Evolutionary conservation across 2,888 invertebrate species (phyloP).

Genomic region (Agrenia bidenticulata): DNA sequence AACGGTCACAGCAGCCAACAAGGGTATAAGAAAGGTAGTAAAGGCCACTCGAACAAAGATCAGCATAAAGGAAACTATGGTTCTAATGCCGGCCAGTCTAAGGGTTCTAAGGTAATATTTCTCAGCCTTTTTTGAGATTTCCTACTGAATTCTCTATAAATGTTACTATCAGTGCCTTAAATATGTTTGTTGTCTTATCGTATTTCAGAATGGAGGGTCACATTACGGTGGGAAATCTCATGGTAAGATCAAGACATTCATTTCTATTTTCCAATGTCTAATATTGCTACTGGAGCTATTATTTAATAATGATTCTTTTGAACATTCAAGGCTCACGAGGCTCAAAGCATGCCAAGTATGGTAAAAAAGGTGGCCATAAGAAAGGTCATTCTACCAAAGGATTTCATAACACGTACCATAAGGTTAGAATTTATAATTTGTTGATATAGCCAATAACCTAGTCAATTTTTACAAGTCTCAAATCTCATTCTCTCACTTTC

Average conservation of each 20-base stretch:
- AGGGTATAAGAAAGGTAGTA: constrained; percentile 51
- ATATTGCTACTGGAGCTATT: too few relatives aligned
- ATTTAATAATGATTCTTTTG: too few relatives aligned
- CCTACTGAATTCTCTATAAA: background rate
- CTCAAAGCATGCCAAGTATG: constrained; percentile 52
- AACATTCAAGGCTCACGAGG: constrained; percentile 40
- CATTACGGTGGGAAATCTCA: constrained; percentile 52
- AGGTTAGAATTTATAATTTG: constrained; percentile 39
- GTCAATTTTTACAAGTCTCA: too few relatives aligned
- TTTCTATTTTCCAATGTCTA: too few relatives aligned
- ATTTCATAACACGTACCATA: constrained; percentile 52
- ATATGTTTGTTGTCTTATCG: too few relatives aligned
- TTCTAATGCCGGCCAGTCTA: constrained; percentile 49
- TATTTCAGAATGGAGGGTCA: constrained; percentile 48
- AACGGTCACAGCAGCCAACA: constrained; percentile 47
- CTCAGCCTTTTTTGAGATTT: too few relatives aligned
- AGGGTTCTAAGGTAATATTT: constrained; percentile 49
- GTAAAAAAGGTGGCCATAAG: constrained; percentile 53
- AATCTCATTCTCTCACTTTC: too few relatives aligned
- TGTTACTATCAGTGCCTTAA: too few relatives aligned
- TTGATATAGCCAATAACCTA: too few relatives aligned
- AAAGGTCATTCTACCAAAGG: constrained; percentile 49
- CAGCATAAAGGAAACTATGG: constrained; percentile 52
- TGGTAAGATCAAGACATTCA: constrained; percentile 33
- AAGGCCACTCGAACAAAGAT: constrained; percentile 50